Base-by-base conservation (phyloP, 2,888 invertebrate genomes). In the Aproaerema taeniolella region DNA sequence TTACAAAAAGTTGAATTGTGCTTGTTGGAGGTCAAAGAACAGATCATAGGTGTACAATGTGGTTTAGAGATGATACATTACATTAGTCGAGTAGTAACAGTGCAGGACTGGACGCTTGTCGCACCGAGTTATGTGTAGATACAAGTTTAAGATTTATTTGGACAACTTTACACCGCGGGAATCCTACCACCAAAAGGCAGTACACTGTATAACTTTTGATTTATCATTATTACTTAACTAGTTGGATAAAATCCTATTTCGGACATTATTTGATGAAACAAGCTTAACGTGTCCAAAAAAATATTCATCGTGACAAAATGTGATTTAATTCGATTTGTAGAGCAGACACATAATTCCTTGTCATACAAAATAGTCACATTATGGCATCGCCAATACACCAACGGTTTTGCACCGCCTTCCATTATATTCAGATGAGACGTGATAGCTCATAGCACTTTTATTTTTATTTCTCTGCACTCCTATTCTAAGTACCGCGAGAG, bases 401-500 rank as follows among this genome's bases (percentile, higher is more conserved):
- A 55, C 57, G 46, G 51, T 54, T 49, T 53, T 59, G 65, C 68
- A 53, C 76, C 77, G 67, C 72, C 72, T 52, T 49, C 80, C 69
- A 80, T 82, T 81, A 77, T 82, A 82, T 81, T 79, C 77, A 78
- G 76, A 82, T 80, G 78, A 78, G 77, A 52, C 58, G 55, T 53
- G 66, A 72, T 68, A 65, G 55, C 60, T 43, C 42, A 38, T 34
- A 33, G 42, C 46, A 42, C 52, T 41, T 53, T 46, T 58, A 49
- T 51, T 52, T 53, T 50, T 55, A 50, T 49, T 52, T 32, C 47
- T 55, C 52, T 55, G 45, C 50, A 50, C 39, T 50, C 43, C 39
- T 17, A 35, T 41, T 48, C 53, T 53, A 52, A 55, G 53, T 52
- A 39, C 54, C 29, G n/a, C 25, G 13, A 9, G 26, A n/a, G 28